Conservation (phyloP, 2,113 vertebrate species). For the Machaerirhynchus nigripectus region DNA sequence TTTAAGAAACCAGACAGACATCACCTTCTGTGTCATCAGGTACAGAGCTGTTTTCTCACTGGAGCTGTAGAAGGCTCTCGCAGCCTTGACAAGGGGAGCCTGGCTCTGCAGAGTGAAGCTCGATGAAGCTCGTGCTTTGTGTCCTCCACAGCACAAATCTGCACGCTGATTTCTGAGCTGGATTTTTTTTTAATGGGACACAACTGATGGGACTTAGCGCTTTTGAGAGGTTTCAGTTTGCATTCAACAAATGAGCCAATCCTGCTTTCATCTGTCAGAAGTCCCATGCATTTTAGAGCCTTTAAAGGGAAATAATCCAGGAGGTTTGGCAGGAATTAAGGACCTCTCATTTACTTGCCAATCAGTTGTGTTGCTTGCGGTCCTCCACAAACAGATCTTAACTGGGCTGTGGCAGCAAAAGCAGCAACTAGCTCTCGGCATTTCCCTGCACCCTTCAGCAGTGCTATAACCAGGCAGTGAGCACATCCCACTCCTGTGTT, state of each 20-base stretch:
- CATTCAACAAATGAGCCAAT: neutral
- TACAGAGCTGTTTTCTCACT: neutral
- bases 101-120: neutral
- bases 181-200: neutral
- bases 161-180: neutral
- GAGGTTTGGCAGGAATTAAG: constrained; percentile 10
- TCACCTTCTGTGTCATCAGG: neutral
- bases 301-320: neutral
- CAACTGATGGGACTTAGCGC: neutral
- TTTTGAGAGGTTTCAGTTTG: neutral
- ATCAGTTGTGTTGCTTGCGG: neutral
- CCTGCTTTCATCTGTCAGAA: constrained; percentile 30
- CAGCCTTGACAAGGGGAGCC: neutral
- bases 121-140: fast-evolving
- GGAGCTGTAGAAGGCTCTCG: neutral
- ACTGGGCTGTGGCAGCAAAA: neutral
- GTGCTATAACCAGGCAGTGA: neutral
- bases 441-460: neutral
- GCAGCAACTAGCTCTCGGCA: neutral
- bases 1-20: neutral
- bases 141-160: neutral
- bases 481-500: neutral
- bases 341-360: neutral
- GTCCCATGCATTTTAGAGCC: neutral
- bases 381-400: neutral